These are phyloP conservation scores for Polydrusus tereticollis DNA, from an alignment of 2,888 invertebrate species.

Conservation along the genomic window DNA sequence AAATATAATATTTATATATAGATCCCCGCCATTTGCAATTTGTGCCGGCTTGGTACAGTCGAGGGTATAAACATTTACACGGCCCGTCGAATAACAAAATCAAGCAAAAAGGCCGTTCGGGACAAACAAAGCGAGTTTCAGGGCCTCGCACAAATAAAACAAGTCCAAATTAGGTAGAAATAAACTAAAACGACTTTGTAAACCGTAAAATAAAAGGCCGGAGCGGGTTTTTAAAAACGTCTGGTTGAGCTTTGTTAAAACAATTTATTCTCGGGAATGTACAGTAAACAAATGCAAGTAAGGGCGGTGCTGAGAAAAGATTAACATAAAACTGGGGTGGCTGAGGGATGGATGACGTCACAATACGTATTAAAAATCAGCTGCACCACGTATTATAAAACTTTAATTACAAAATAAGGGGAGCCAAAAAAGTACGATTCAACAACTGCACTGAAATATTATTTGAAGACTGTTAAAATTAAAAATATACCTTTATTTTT, in stretches of 20 bases:
- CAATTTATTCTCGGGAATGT: constrained; percentile 52
- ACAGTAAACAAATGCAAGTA: constrained; percentile 60
- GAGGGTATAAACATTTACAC: constrained; percentile 50
- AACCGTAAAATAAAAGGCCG: constrained; percentile 48
- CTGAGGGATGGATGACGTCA: constrained; percentile 28
- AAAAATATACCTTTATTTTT: constrained; percentile 41
- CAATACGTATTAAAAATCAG: constrained; percentile 33
- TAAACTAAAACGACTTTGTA: constrained; percentile 42
- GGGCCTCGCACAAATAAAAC: constrained; percentile 47
- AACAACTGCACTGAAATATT: constrained; percentile 18
- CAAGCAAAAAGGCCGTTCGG: constrained; percentile 38
- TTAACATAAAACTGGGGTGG: constrained; percentile 61
- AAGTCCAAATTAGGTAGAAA: constrained; percentile 45
- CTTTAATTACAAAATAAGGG: constrained; percentile 3
- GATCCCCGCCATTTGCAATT: constrained; percentile 66
- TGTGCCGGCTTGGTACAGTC: constrained; percentile 62
- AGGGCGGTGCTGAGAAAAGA: constrained; percentile 57
- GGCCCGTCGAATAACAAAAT: constrained; percentile 36
- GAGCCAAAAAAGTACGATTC: not conserved
- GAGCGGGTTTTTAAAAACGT: constrained; percentile 47
- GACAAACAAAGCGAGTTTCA: constrained; percentile 49
- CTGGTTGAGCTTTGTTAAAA: constrained; percentile 41
- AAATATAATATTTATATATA: constrained; percentile 67
- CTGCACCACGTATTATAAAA: constrained; percentile 32
- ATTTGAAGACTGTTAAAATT: constrained; percentile 32